Conservation (phyloP, 1,140 invertebrate genomes). For the Maniola jurtina region DNA sequence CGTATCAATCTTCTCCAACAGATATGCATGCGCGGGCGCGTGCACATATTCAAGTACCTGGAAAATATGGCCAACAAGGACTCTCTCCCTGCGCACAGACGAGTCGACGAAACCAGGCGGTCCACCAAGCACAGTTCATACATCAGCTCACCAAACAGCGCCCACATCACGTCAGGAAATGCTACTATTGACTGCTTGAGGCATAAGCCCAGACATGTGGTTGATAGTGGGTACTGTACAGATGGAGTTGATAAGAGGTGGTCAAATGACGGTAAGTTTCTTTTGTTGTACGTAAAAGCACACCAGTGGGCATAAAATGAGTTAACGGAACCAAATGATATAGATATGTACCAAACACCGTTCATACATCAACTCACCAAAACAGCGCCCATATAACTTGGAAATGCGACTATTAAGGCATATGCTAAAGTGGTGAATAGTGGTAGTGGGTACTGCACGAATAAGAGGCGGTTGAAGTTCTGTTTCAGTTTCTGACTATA, state of each 20-base stretch:
- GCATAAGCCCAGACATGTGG: constrained; percentile 84
- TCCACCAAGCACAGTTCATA: constrained; percentile 71
- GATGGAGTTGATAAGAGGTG: constrained; percentile 91
- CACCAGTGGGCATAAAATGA: too few relatives aligned
- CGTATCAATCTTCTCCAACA: constrained; percentile 57
- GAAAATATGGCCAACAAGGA: constrained; percentile 91
- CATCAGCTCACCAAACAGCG: constrained; percentile 62
- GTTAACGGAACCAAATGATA: constrained; percentile 74
- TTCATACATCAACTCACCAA: constrained; percentile 71
- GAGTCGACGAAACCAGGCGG: constrained; percentile 75
- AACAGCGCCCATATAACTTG: constrained; percentile 59
- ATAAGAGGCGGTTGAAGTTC: constrained; percentile 94
- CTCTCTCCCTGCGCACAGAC: constrained; percentile 73
- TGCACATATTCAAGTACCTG: constrained; percentile 96
- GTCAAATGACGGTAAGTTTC: constrained; percentile 85
- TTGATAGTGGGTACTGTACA: constrained; percentile 94
- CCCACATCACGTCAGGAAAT: constrained; percentile 72
- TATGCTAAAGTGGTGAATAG: constrained; percentile 89
- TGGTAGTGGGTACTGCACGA: constrained; percentile 93
- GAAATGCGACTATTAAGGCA: constrained; percentile 79
- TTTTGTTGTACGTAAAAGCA: neutral
- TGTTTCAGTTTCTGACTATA: constrained; percentile 72
- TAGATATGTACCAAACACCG: constrained; percentile 70
- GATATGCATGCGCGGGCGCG: constrained; percentile 93
- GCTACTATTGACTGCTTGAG: constrained; percentile 76